phyloP scores from a whole-genome alignment of 2,888 invertebrate species.

The Tenthredo notha region DNA sequence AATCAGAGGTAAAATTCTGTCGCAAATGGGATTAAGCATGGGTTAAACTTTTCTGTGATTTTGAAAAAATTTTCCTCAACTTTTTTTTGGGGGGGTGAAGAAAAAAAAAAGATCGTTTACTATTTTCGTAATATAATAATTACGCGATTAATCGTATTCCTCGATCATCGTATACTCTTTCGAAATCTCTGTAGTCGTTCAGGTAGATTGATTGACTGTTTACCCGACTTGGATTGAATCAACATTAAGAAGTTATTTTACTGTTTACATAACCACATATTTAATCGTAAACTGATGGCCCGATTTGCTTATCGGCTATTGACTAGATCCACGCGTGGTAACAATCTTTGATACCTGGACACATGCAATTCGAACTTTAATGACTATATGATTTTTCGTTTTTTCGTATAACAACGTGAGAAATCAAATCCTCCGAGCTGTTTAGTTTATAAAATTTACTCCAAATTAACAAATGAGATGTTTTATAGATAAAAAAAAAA shows the following conservation, averaged over 20 bases:
- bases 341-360: neutral
- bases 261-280: conserved; percentile 3
- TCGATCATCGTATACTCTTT: neutral
- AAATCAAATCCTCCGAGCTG: neutral
- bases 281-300: neutral
- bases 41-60: neutral
- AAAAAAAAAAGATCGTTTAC: too few relatives aligned
- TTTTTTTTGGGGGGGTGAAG: too few relatives aligned
- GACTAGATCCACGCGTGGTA: conserved; percentile 23
- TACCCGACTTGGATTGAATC: neutral
- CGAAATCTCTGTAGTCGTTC: neutral
- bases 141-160: neutral
- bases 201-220: conserved; percentile 9
- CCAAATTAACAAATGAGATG: neutral
- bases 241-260: neutral
- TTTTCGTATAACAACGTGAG: neutral
- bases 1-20: neutral
- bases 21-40: neutral
- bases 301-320: conserved; percentile 42
- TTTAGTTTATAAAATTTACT: neutral
- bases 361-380: neutral
- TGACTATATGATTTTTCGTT: neutral
- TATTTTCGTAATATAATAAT: too few relatives aligned
- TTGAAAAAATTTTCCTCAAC: neutral
- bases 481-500: neutral